Evolutionary conservation across 1,140 invertebrate species (phyloP).

Genomic region (Druon quercuslanigerum): DNA sequence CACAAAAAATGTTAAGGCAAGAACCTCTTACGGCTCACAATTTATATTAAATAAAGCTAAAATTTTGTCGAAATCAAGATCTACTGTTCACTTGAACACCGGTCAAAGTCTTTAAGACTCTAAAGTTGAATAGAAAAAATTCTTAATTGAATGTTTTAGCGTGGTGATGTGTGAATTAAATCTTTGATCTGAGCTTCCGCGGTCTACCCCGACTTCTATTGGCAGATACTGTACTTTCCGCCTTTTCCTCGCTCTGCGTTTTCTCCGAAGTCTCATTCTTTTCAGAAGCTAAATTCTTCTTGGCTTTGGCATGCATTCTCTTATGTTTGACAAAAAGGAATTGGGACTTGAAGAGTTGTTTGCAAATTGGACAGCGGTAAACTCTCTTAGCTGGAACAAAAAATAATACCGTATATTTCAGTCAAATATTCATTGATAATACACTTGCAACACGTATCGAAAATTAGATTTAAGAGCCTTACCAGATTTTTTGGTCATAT

Average conservation of each 20-base stretch:
- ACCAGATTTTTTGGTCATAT: conserved; percentile 65
- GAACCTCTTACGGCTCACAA: conserved; percentile 14
- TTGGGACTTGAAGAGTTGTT: conserved; percentile 1
- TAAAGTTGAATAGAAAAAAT: not conserved
- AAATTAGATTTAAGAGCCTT: not conserved
- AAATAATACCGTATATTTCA: not conserved
- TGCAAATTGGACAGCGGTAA: not conserved
- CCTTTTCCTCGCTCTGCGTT: not conserved
- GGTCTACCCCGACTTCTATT: conserved; percentile 7
- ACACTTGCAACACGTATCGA: too few species aligned
- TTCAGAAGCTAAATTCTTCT: not conserved
- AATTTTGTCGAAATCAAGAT: conserved; percentile 10
- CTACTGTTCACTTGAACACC: not conserved
- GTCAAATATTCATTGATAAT: not conserved
- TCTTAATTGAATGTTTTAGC: not conserved
- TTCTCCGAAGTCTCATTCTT: not conserved
- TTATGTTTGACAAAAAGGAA: conserved; percentile 2
- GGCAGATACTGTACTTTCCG: not conserved
- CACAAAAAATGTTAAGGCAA: not conserved
- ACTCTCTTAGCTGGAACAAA: not conserved
- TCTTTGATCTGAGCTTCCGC: not conserved
- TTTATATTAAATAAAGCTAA: conserved; percentile 6
- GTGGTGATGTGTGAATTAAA: not conserved
- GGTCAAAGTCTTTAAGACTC: conserved; percentile 1
- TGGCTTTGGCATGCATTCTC: not conserved